These are phyloP conservation scores for Neopipo cinnamomea DNA, from an alignment of 2,113 vertebrate species.

Conservation along the genomic window DNA sequence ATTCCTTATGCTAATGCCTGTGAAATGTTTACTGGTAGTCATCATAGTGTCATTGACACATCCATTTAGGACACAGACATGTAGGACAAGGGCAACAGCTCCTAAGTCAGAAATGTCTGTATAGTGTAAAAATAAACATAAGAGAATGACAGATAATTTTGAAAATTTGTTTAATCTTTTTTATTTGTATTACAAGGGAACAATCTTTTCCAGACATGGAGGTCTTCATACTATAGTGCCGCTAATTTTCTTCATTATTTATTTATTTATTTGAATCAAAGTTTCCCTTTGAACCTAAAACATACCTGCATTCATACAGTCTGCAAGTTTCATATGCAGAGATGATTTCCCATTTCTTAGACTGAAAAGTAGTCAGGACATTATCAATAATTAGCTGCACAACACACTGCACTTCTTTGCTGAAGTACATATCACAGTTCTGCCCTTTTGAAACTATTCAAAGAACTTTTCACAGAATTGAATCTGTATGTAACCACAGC, in stretches of 20 bases:
- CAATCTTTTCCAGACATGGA: not conserved
- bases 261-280: not conserved
- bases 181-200: not conserved
- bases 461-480: not conserved
- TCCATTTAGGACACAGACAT: not conserved
- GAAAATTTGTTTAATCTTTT: not conserved
- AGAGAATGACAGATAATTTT: not conserved
- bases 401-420: not conserved
- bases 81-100: not conserved
- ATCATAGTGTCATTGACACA: not conserved
- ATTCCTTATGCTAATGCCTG: not conserved
- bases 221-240: not conserved
- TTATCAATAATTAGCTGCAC: not conserved
- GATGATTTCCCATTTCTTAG: not conserved
- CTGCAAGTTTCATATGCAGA: not conserved
- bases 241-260: not conserved
- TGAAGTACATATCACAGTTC: not conserved
- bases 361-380: not conserved
- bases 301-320: not conserved
- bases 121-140: not conserved
- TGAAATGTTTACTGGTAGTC: not conserved
- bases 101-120: not conserved
- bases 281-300: not conserved
- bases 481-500: not conserved
- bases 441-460: not conserved